Percentiles rank a stretch among this genome's conserved stretches.
phyloP scores from a whole-genome alignment of 2,888 invertebrate genomes.

The Kryphioiulus occultus region DNA sequence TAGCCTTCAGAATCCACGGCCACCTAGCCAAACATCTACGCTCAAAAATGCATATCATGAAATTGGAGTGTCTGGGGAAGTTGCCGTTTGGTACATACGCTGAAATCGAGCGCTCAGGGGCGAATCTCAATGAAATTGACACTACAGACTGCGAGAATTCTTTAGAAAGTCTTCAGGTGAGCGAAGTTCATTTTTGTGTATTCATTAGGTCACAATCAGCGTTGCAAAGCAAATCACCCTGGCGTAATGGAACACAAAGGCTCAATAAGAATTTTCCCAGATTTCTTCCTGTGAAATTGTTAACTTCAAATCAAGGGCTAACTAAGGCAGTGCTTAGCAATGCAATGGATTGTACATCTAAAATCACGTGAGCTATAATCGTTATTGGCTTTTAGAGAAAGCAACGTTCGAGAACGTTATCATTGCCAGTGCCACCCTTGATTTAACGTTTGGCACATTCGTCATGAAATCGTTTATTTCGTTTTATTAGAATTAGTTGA shows the following conservation, averaged over 20 bases:
- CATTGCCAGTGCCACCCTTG: too few relatives aligned
- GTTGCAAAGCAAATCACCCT: too few relatives aligned
- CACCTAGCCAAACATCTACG: constrained; percentile 96
- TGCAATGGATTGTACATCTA: not conserved
- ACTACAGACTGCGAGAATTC: constrained; percentile 96
- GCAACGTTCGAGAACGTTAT: too few relatives aligned
- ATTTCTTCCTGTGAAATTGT: too few relatives aligned
- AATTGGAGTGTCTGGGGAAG: constrained; percentile 83
- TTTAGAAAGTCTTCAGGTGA: constrained; percentile 81
- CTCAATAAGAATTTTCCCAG: too few relatives aligned
- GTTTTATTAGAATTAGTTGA: too few relatives aligned
- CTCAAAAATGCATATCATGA: constrained; percentile 95
- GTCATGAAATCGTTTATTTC: too few relatives aligned
- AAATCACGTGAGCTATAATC: not conserved
- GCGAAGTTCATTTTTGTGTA: not conserved
- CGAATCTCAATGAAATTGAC: constrained; percentile 91
- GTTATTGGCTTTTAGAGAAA: not conserved
- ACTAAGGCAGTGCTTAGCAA: not conserved
- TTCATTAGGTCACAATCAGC: too few relatives aligned
- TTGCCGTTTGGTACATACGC: constrained; percentile 90
- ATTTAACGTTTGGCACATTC: too few relatives aligned
- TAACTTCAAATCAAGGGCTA: too few relatives aligned
- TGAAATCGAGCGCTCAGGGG: constrained; percentile 88
- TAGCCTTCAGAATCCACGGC: constrained; percentile 92
- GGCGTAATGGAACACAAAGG: too few relatives aligned